Base-by-base conservation (phyloP, 2,113 vertebrate genomes). In the Mohoua ochrocephala region DNA sequence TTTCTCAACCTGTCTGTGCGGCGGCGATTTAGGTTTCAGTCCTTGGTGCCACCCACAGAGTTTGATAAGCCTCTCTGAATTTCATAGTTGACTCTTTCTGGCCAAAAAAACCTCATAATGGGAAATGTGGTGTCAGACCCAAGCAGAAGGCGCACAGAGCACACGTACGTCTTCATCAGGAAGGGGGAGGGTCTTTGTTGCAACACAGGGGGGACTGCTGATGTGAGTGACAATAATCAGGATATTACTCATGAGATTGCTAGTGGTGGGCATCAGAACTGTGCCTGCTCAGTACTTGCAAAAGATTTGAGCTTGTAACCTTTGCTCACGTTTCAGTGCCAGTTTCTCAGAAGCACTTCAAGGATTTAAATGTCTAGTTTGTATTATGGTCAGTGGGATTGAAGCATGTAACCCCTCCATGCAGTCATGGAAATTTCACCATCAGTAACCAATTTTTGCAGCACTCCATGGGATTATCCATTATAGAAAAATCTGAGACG, bases 1-100 rank as follows among this genome's bases (percentile, higher is more conserved):
- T 93, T 95, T 94, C 87, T 92, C 75, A 88, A 91, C 75, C 71
- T 92, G 68, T 68, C 77, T 93, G n/a, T 45, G 76, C 11, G 52
- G 44, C 1, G 0, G 47, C 18, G 13, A 41, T 93, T 96, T 91
- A 77, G 73, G 61, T 37, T 47, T 27, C 78, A 84, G 60, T 31
- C 37, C 47, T 80, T 82, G 56, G 49, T 93, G 84, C 89, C 87
- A 82, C 88, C 49, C 91, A 89, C 68, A 60, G 76, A 89, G 53
- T 59, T 88, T 70, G 53, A 61, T 89, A 88, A 91, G 33, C 31
- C 41, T 23, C 84, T 96, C 70, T 33, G 80, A 83, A 71, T 59
- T 15, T 44, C 74, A 54, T 15, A 53, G 20, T 63, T 30, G 11
- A 10, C 24, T 65, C 49, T n/a, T 93, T 82, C 44, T 54, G 42